Base-by-base conservation (phyloP, 2,888 invertebrate species). In the Reticulitermes lucifugus region DNA sequence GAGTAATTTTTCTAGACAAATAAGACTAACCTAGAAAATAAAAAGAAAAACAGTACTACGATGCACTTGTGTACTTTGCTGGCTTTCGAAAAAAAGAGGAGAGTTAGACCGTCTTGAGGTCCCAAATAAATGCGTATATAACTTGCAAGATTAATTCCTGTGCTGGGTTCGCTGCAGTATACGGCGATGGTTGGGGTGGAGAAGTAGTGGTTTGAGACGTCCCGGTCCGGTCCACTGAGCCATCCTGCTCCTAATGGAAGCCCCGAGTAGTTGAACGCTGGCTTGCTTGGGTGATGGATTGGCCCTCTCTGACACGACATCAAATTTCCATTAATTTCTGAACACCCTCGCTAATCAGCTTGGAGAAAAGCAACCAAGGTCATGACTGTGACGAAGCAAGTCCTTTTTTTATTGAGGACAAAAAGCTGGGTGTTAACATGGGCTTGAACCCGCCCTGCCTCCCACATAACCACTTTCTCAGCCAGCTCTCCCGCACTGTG, bases 271-370 rank as follows among this genome's bases (percentile, higher is more conserved):
- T 84, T 73, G 81, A 85, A 46, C 60, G 43, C 77, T 65, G 65
- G 60, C 65, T 81, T 81, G 59, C 84, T 77, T 22, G 46, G 80
- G 86, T 86, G 86, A 87, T 87, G 87, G 86, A 87, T 87, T 87
- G 86, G 83, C 84, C 75, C 81, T 77, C 84, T 73, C 85, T 87
- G 87, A 87, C 86, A 85, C 85, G 87, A 87, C 87, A 87, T 87
- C 86, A 87, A 87, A 87, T 87, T 87, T 87, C 87, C 86, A 87
- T 87, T 87, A 87, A 87, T 87, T 87, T 87, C 86, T 87, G 85
- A 85, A 87, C 86, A 86, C 86, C 86, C 84, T 86, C 85, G 84
- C 84, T 86, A 87, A 87, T 87, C 86, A 87, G 86, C 86, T 85
- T 85, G 84, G 85, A 85, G 86, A 84, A 85, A 86, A 81, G 75